Base-by-base conservation (phyloP, 2,888 invertebrate genomes). In the Thyatira batis region DNA sequence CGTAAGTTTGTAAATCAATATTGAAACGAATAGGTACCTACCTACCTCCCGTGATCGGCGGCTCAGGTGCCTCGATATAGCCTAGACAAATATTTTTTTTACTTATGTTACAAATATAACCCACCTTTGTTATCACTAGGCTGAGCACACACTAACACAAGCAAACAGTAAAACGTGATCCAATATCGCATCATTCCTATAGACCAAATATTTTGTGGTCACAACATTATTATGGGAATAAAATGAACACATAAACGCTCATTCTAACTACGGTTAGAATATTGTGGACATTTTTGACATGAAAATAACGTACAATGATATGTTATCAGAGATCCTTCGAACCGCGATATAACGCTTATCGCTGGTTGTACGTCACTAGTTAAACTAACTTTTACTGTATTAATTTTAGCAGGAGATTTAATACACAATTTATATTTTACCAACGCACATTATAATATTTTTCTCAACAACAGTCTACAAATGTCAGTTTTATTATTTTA, bases 251-350 rank as follows among this genome's bases (percentile, higher is more conserved):
- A 52, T 49, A 50, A 39, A 48, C 53, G 62, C 51, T 25, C 52
- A 28, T 20, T 52, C 49, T 44, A 49, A 64, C 53, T 51, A 60
- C 58, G 10, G 27, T 53, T 52, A 56, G 57, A 39, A 58, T 60
- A 63, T 61, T 68, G 56, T 67, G 63, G 59, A 61, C 64, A 73
- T 73, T 70, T 77, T 77, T 66, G 70, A 74, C 70, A 71, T 62
- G 75, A 70, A 73, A 80, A 82, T 78, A 80, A 72, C 60, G 71
- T 68, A 66, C 62, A 65, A 59, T 77, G 85, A 85, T 88, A 87
- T 54, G 71, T 75, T 89, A 89, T 89, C 87, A 80, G 60, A 73
- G 82, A 87, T 87, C 75, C 76, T 73, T 71, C 65, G 73, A 72
- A 76, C 65, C 67, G 69, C 63, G 82, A 78, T 79, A 75, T 51